Evolutionary conservation across 2,888 invertebrate genomes (phyloP), one percentile per base, ranked within the genome.

Genomic region (Phoenoteleia sp.): DNA sequence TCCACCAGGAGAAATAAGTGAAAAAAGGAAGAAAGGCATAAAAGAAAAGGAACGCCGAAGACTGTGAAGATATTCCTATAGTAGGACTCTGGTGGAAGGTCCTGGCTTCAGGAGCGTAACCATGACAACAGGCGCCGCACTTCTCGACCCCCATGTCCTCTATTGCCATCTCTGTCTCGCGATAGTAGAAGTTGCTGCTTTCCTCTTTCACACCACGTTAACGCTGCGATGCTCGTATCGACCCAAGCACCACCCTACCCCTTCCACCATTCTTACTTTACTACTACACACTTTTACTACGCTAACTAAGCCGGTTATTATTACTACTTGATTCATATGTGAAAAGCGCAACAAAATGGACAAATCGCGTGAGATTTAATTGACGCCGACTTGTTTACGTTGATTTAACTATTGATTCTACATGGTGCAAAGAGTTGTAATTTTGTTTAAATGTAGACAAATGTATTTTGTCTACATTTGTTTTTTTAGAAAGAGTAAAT

Each of bases 181-280:
- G 42, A 36, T 47, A 29, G 42, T 45, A 62, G 19, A 33, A 33
- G 25, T 76, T 1, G 74, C 85, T 88, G 86, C 86, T 81, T 81
- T 74, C 85, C 86, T 85, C 86, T 87, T 88, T 86, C 87, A 84
- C 85, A 74, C 87, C 86, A 69, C 74, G 89, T 87, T 83, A 88
- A 88, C 89, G 88, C 90, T 90, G 87, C 90, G 88, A 79, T 86
- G 89, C 88, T 60, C 81, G 88, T 90, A 90, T 90, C 87, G 81
- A 86, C 87, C 85, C 79, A 88, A 87, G 87, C 86, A 86, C 87
- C 87, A 87, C 88, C 87, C 75, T 84, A 58, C 71, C 72, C 66
- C 81, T 67, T 54, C 49, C 56, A 25, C 52, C 39, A 15, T 29
- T n/a, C 33, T 54, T 74, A 66, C 52, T n/a, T n/a, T 71, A 62